Evolutionary conservation across 2,797 vertebrate genomes (phyloP), one percentile per base, ranked within the genome.

Genomic region (Danio tinwini): DNA sequence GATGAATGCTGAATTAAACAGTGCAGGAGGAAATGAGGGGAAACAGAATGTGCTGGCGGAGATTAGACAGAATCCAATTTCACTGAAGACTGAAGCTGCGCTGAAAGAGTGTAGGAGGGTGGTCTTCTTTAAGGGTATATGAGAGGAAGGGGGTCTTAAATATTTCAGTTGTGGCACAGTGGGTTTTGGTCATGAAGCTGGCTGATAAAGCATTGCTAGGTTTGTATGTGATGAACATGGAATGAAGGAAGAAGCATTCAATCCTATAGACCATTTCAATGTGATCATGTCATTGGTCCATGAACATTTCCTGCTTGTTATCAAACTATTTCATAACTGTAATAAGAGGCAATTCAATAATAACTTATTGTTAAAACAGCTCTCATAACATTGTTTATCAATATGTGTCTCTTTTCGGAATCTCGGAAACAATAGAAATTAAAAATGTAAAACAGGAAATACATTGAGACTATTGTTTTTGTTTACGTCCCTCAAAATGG

Each of bases 141-240:
- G 39, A 65, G 70, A 79, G 81, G 80, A 81, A 56, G 81, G 84
- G 67, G 86, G 56, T 87, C 79, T 81, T 92, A 61, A 87, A 89
- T 91, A 87, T 84, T 89, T 88, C 79, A 91, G 73, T 59, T 49
- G 17, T 63, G 64, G 68, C 77, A 62, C 65, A 76, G 72, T 56
- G n/a, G 72, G 69, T 45, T 80, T 55, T 55, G 40, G 72, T 71
- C 71, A 58, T 79, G 49, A 70, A 73, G 64, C 42, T 49, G 29
- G 52, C 16, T 13, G 70, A 82, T 68, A 68, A 71, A 19, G 7
- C 21, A 64, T 17, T 37, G 8, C 9, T 21, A 42, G 42, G 50
- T 42, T 50, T 6, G 39, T 21, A 65, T 7, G 44, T 47, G 29
- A 21, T 61, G 40, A 73, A 19, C 14, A 21, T 17, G 39, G 69